Evolutionary conservation across 2,113 vertebrate genomes (phyloP).

Genomic region (Syrrhaptes paradoxus): DNA sequence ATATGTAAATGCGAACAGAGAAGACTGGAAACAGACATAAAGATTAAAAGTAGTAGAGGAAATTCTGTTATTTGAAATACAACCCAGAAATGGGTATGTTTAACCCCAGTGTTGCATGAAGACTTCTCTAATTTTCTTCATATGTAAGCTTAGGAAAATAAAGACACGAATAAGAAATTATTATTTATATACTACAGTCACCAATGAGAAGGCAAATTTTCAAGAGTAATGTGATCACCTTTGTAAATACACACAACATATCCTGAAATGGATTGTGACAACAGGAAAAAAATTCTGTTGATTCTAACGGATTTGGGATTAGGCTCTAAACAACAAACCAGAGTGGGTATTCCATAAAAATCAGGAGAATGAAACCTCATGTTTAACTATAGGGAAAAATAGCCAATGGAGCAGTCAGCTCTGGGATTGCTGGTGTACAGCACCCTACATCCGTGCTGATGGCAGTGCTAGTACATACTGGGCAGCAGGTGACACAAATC

Average conservation of each 20-base stretch:
- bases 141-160: neutral
- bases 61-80: neutral
- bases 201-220: neutral
- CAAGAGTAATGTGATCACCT: neutral
- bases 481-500: neutral
- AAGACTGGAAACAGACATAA: neutral
- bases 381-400: neutral
- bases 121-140: neutral
- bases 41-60: neutral
- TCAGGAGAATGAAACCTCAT: rapidly evolving
- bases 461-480: rapidly evolving
- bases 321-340: rapidly evolving
- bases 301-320: neutral
- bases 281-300: neutral
- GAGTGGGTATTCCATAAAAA: neutral
- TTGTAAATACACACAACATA: neutral
- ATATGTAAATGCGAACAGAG: neutral
- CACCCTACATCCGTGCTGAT: neutral
- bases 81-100: neutral
- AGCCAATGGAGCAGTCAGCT: neutral
- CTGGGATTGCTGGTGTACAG: neutral
- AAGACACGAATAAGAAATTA: neutral
- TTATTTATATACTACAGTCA: neutral
- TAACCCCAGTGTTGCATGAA: neutral
- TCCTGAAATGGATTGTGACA: neutral